Evolutionary conservation across 2,888 invertebrate species (phyloP), one percentile per base, ranked within the genome.

Genomic region (Morpho deidamia): DNA sequence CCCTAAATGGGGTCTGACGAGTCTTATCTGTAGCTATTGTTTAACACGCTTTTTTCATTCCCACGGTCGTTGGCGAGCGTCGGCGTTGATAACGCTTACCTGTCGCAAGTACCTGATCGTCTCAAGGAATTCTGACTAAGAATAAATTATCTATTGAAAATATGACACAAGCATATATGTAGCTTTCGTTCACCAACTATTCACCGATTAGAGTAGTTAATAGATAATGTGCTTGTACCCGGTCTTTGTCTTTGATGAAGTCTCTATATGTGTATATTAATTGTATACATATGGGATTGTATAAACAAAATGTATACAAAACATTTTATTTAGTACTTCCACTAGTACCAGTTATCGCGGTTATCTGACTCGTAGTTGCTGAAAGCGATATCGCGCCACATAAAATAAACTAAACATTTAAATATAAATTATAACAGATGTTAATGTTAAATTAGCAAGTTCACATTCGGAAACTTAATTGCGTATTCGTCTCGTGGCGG

Each of bases 31-130:
- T 50, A 66, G 75, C 83, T 78, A 89, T 88, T 88, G 88, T 88
- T 88, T 86, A 85, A 89, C 84, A 78, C 78, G 81, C 76, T 79
- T 83, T 81, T 82, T 84, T 87, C 74, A 81, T 87, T 89, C 88
- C 89, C 88, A 88, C 89, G 89, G 78, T 82, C 78, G 78, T 60
- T 65, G 74, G 70, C 63, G 66, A 69, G 68, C 73, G 71, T 60
- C 66, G 64, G 58, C 60, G 65, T 78, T 84, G 89, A 88, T 88
- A 88, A 86, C 76, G 74, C 72, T 48, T 69, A 66, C 69, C 67
- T 67, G 67, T 59, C 58, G 56, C 56, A 51, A 55, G 62, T 61
- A 62, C 63, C 58, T 61, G 63, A 58, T 56, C 62, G 61, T 60
- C 66, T 64, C 60, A 55, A 64, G 61, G 59, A 62, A 63, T 63